Base-by-base conservation (phyloP, 2,113 vertebrate species). In the Sinocyclocheilus anshuiensis region DNA sequence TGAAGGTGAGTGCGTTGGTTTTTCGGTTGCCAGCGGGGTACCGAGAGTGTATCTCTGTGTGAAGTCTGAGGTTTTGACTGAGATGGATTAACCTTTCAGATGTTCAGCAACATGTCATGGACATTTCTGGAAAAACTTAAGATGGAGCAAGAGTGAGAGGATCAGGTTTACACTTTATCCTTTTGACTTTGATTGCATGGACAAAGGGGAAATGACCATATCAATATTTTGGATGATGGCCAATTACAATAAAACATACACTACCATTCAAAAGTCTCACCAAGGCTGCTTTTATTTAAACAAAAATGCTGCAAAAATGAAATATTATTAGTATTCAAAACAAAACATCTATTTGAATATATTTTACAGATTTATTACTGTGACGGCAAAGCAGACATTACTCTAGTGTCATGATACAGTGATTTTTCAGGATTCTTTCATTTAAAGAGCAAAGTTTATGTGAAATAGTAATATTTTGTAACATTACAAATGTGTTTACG, bases 81-180 rank as follows among this genome's bases (percentile, higher is more conserved):
- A 87, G 86, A 89, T 87, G 65, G 86, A 89, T 87, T 67, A 78
- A 74, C 72, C 55, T 84, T 53, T 72, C 78, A 84, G 71, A 81
- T 50, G 67, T 45, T 59, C 57, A 22, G 45, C 29, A 75, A 36
- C 39, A 65, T 33, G 29, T 78, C 86, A 77, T 22, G 53, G 48
- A 71, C 42, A 18, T 24, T 29, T 80, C 24, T 67, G 50, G 75
- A 26, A 81, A 59, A 24, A 74, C 53, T 77, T 75, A 50, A 29
- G 24, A n/a, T 63, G 57, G 55, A 80, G 16, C 24, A 20, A n/a
- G 18, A 20, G 39, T 67, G 39, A 45, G 42, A 26, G 39, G 57
- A 67, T 81, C 55, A n/a, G 77, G 53, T 79, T 59, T 59, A 20
- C 55, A 8, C 76, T 55, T 9, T 55, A 10, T 59, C 12, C n/a